Conservation (phyloP, 2,888 invertebrate species). For the Agonopterix subpropinquella region DNA sequence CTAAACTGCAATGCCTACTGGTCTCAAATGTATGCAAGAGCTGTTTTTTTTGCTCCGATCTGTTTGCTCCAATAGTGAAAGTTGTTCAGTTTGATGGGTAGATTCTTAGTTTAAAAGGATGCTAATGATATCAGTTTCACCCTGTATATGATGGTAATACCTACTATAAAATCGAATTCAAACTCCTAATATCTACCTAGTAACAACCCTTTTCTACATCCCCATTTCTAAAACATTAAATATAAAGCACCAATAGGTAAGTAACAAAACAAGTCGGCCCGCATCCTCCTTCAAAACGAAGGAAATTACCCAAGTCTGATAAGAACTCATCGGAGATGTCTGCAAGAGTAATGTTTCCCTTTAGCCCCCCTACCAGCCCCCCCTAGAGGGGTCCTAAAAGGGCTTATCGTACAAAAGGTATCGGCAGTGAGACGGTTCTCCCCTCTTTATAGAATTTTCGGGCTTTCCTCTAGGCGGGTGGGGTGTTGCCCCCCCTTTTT, state of each 20-base stretch:
- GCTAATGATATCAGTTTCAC: too few species aligned
- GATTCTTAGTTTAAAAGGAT: too few species aligned
- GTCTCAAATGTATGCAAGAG: too few species aligned
- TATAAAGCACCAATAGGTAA: conserved; percentile 1
- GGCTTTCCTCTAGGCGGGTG: conserved; percentile 40
- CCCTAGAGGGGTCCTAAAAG: conserved; percentile 27
- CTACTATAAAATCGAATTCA: too few species aligned
- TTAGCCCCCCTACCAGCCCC: conserved; percentile 22
- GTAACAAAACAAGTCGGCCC: conserved; percentile 12
- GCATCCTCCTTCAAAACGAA: conserved; percentile 45
- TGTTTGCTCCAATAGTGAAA: too few species aligned
- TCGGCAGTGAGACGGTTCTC: conserved; percentile 32
- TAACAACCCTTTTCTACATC: neutral
- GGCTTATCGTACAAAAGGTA: conserved; percentile 72
- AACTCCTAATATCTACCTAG: too few species aligned
- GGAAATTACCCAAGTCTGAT: conserved; percentile 63
- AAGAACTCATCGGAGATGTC: conserved; percentile 61
- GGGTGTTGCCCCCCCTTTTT: conserved; percentile 60
- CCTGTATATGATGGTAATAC: too few species aligned
- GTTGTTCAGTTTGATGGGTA: too few species aligned
- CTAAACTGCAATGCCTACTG: too few species aligned
- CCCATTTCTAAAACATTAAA: neutral
- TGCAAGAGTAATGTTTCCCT: conserved; percentile 66
- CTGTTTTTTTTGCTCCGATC: too few species aligned
- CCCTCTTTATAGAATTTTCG: conserved; percentile 74